Evolutionary conservation across 1,140 invertebrate species (phyloP).

Genomic region (Kradibia gibbosae): DNA sequence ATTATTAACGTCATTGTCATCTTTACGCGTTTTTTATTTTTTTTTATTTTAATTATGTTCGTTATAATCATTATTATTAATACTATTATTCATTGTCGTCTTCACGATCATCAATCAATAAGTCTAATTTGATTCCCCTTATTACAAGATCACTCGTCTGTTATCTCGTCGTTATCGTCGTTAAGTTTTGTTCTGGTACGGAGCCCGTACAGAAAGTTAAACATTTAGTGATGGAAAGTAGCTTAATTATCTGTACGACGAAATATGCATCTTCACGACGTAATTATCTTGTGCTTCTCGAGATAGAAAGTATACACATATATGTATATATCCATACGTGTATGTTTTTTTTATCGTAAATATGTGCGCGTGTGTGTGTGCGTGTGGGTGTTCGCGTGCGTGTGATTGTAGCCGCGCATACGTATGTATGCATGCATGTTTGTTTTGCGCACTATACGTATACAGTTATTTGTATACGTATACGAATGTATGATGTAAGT

Average conservation of each 20-base stretch:
- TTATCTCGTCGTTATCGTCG: constrained; percentile 45
- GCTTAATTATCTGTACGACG: constrained; percentile 48
- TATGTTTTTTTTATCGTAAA: neutral
- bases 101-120: constrained; percentile 40
- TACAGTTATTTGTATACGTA: neutral
- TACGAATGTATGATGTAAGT: neutral
- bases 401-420: neutral
- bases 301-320: constrained; percentile 48
- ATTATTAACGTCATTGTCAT: constrained; percentile 8
- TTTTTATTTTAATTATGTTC: constrained; percentile 12
- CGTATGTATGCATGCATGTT: neutral
- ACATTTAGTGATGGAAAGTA: constrained; percentile 48
- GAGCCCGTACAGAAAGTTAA: constrained; percentile 21
- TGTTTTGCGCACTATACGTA: neutral
- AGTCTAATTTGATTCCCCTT: constrained; percentile 33
- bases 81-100: constrained; percentile 34
- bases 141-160: constrained; percentile 44
- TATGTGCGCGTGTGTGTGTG: neutral
- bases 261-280: constrained; percentile 47
- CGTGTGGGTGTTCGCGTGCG: neutral
- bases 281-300: constrained; percentile 50
- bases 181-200: constrained; percentile 25
- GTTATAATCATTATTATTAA: constrained; percentile 1
- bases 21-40: constrained; percentile 25
- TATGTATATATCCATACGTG: constrained; percentile 23